Base-by-base conservation (phyloP, 1,140 invertebrate species). In the Tyrophagus putrescentiae region DNA sequence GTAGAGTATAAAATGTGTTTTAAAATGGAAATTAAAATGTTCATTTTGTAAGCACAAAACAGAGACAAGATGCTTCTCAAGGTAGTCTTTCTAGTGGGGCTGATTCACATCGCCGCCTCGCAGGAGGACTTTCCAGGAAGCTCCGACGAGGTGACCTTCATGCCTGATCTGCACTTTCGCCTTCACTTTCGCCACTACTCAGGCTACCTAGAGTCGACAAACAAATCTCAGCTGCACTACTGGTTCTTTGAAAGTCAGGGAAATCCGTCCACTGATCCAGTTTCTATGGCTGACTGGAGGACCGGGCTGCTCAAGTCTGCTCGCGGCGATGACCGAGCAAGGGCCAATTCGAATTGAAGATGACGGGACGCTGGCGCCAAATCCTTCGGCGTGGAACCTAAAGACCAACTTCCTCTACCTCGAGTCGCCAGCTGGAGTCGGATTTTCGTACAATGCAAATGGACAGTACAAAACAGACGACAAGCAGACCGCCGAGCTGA, bases 401-500 rank as follows among this genome's bases (percentile, higher is more conserved):
- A 83, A 84, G 61, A 84, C 86, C 41, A 91, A 86, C 69, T 85
- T 94, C 28, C 60, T 79, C n/a, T 79, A 75, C 65, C 66, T 79
- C 42, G 77, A 79, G 65, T 69, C 77, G 4, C 77, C 77, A 58
- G 73, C 73, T 33, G 75, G 77, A 60, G 78, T 79, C 48, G 77
- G 77, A 3, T 79, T 70, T 62, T 78, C 77, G 0, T 79, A 78
- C 65, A 68, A 74, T 18, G 64, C 67, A 27, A 70, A 76, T 64
- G 70, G 70, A 52, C 72, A 76, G 44, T 76, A 74, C 62, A 72
- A 67, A 0, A 76, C 75, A 29, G 68, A 74, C 66, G 77, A 79
- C 70, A 73, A 77, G 62, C 28, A 60, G 44, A 39, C 65, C 28
- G 65, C 73, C 3, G 21, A 60, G 18, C 69, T 76, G 57, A 75